phyloP scores from a whole-genome alignment of 2,888 invertebrate genomes.

The Leptopilina syphax region DNA sequence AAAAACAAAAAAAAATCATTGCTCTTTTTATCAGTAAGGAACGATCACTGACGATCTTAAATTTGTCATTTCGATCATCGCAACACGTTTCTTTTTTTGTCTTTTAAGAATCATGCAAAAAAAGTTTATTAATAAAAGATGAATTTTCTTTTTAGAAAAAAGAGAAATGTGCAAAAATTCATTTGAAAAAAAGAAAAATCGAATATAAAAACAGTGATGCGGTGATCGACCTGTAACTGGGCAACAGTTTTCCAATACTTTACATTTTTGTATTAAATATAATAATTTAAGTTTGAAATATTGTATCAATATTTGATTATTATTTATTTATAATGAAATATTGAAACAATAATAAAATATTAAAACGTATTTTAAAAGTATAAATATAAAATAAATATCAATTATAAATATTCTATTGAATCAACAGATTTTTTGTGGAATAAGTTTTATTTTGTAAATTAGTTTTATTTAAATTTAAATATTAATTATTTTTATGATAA shows the following conservation, averaged over 20 bases:
- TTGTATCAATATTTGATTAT: not conserved
- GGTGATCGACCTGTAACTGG: not conserved
- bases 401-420: no score
- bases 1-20: not conserved
- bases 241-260: not conserved
- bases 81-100: not conserved
- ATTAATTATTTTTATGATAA: no score
- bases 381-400: no score
- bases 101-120: not conserved
- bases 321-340: no score
- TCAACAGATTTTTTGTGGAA: no score
- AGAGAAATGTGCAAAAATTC: constrained; percentile 11
- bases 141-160: not conserved
- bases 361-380: no score
- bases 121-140: not conserved
- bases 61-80: constrained; percentile 18
- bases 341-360: no score
- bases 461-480: not conserved
- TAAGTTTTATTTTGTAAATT: not conserved
- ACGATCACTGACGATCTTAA: constrained; percentile 13
- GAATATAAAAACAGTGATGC: constrained; percentile 12
- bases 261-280: not conserved
- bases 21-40: not conserved
- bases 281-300: not conserved
- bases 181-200: not conserved